phyloP scores from a whole-genome alignment of 2,113 vertebrate species.

The Collichthys lucidus region DNA sequence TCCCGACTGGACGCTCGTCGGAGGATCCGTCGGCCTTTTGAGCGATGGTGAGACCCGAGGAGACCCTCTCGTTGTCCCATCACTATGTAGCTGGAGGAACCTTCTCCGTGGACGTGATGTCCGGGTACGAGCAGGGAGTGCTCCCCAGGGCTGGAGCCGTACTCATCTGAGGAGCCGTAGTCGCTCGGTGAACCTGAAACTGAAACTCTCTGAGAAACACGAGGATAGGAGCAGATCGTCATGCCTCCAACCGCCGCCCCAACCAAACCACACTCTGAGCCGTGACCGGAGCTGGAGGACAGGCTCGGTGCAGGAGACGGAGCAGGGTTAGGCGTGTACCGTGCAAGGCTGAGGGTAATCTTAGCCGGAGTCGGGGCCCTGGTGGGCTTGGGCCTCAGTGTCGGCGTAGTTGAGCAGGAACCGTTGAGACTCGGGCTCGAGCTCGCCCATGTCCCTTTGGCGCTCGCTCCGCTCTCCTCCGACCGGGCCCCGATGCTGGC shows the following conservation, averaged over 20 bases:
- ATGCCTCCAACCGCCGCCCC: conserved; percentile 82
- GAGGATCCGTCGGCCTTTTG: conserved; percentile 80
- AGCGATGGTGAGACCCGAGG: conserved; percentile 75
- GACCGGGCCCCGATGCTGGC: conserved; percentile 84
- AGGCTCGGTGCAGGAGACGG: conserved; percentile 80
- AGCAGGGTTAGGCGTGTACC: conserved; percentile 83
- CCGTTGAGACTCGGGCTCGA: conserved; percentile 86
- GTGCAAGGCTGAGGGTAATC: conserved; percentile 84
- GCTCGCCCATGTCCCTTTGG: conserved; percentile 80
- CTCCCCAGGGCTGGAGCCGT: conserved; percentile 85
- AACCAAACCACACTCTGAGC: conserved; percentile 84
- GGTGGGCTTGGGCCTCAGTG: conserved; percentile 83
- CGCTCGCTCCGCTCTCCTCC: conserved; percentile 77
- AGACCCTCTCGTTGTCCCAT: conserved; percentile 83
- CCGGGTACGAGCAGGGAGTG: conserved; percentile 81
- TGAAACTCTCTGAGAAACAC: conserved; percentile 84
- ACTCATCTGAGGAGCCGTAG: conserved; percentile 89
- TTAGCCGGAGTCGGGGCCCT: conserved; percentile 85
- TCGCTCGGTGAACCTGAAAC: conserved; percentile 86
- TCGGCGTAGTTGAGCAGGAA: conserved; percentile 86
- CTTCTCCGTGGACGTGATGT: conserved; percentile 73
- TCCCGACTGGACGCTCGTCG: conserved; percentile 82
- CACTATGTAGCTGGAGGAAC: conserved; percentile 83
- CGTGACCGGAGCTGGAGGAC: conserved; percentile 86
- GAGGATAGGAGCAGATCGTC: conserved; percentile 82